Evolutionary conservation across 2,888 invertebrate genomes (phyloP), one percentile per base, ranked within the genome.

Genomic region (Omphaloscelis lunosa): DNA sequence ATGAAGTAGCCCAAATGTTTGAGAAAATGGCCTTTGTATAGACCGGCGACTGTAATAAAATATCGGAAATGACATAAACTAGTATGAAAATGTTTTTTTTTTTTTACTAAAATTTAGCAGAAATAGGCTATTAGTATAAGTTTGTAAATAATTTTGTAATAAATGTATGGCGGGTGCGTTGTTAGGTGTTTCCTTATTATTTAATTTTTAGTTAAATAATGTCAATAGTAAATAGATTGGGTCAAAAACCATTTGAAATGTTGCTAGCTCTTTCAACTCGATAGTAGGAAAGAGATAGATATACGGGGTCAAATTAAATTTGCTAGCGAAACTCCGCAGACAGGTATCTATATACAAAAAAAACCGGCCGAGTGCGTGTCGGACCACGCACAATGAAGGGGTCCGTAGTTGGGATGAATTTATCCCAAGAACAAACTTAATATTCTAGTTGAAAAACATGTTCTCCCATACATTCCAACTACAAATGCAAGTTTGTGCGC

Each of bases 41-140:
- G 51, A 51, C 53, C 4, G 4, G 17, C 5, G 45, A 72, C 59
- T 72, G 72, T 39, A 51, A 48, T n/a, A 20, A 34, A 80, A 81
- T 62, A 66, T 56, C 39, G 20, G 51, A 51, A 17, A 41, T 15
- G 62, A 77, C 15, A 6, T n/a, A 68, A 20, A 20, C 0, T 51
- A 67, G 77, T 41, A 59, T 45, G 45, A 70, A 66, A 34, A 34
- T 34, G 8, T 69, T 67, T 75, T 82, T 77, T 75, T 82, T 77
- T 63, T 66, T 53, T n/a, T 59, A 65, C 69, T 62, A 69, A 79
- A 68, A 66, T 70, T n/a, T 85, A 79, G 75, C 70, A n/a, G 81
- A 73, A 69, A 39, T 89, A 88, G 90, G 90, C 87, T 90, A 90
- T 75, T 89, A 89, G 41, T 59, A 17, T 89, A 89, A 83, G 85